Evolutionary conservation across 2,888 invertebrate species (phyloP).

Genomic region (Amblyjoppa fuscipennis): DNA sequence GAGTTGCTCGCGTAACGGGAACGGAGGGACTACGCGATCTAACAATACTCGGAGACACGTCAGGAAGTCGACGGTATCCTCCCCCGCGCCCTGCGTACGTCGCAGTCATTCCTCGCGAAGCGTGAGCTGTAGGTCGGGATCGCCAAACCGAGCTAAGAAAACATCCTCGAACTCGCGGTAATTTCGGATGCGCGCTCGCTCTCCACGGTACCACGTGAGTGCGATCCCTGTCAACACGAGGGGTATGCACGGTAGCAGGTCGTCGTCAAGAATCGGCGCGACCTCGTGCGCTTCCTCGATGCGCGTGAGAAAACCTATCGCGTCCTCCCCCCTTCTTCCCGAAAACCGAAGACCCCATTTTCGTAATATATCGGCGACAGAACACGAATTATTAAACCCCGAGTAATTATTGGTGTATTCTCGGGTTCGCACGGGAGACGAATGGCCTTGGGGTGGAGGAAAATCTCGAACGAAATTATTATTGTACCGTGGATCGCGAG

Average conservation of each 20-base stretch:
- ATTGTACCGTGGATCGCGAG: too few relatives aligned
- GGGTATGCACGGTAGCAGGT: not conserved
- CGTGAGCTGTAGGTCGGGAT: not conserved
- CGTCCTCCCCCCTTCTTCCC: constrained; percentile 11
- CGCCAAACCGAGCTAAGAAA: not conserved
- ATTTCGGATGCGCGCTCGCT: fast-evolving
- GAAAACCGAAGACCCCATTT: constrained; percentile 5
- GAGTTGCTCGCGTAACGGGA: not conserved
- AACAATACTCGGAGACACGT: not conserved
- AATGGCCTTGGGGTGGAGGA: too few relatives aligned
- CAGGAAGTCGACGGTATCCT: not conserved
- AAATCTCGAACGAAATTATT: too few relatives aligned
- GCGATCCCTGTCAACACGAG: not conserved
- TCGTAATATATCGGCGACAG: not conserved
- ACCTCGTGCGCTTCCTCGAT: not conserved
- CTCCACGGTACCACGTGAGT: not conserved
- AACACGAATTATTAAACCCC: not conserved
- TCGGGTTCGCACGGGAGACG: too few relatives aligned
- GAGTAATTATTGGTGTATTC: too few relatives aligned
- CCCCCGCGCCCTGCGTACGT: not conserved
- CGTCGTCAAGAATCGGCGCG: not conserved
- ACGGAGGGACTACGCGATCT: not conserved
- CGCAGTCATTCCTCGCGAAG: not conserved
- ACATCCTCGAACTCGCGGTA: not conserved
- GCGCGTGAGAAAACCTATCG: not conserved